Percentiles rank a stretch among this genome's conserved stretches.
Evolutionary conservation across 2,113 vertebrate species (phyloP).

Genomic region (Gallinago media): DNA sequence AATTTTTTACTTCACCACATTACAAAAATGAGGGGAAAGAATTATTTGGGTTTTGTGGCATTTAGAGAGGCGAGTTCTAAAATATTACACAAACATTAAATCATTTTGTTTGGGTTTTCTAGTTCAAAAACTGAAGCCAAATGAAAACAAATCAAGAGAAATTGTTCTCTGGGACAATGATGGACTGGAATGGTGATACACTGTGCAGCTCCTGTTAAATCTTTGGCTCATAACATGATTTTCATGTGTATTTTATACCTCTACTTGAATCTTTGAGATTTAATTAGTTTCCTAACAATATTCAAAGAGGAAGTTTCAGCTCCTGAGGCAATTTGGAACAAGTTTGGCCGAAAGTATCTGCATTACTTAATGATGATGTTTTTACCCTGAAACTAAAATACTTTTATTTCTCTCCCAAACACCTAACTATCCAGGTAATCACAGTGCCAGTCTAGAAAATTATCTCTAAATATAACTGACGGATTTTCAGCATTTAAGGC

Average conservation of each 20-base stretch:
- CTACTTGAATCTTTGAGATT: background rate
- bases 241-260: background rate
- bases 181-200: background rate
- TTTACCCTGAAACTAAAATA: background rate
- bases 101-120: slow-evolving; percentile 1
- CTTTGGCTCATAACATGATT: background rate
- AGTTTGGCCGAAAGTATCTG: background rate
- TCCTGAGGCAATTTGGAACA: background rate
- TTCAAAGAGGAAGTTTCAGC: background rate
- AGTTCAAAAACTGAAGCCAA: background rate
- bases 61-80: background rate
- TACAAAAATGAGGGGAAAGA: background rate
- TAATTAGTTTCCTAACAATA: background rate
- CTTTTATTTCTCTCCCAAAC: background rate
- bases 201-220: background rate
- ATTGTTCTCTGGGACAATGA: background rate
- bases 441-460: background rate
- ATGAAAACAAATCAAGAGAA: background rate
- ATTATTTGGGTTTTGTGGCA: background rate
- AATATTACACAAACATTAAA: background rate
- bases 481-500: background rate
- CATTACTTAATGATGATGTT: background rate
- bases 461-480: background rate
- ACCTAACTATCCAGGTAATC: background rate
- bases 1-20: background rate